Evolutionary conservation across 2,888 invertebrate genomes (phyloP), one percentile per base, ranked within the genome.

Genomic region (Macrosiphum euphorbiae): DNA sequence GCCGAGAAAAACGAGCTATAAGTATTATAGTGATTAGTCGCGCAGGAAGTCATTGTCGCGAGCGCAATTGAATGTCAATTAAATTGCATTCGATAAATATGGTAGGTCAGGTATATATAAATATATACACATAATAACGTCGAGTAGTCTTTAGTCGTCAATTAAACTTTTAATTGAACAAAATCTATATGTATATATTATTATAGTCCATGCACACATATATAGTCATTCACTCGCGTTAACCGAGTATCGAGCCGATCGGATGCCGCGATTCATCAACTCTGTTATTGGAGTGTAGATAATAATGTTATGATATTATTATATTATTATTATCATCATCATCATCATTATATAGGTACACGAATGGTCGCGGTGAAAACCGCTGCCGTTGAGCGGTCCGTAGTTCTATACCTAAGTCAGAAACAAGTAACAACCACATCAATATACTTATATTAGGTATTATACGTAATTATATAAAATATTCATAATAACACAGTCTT

Each of bases 61-160:
- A n/a, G n/a, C 52, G 88, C 35, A 90, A 90, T 90, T 67, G 90
- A n/a, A 90, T 47, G 67, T 67, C 90, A 90, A 90, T 90, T 90
- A 90, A 90, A 90, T 47, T 35, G 61, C 47, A 86, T 86, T 86
- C 41, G 28, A 86, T 26, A 47, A 47, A 28, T 86, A 47, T 47
- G 44, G 47, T 86, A 86, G 44, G 16, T 86, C 4, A 44, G 7
- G 1, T 16, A 55, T 88, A 35, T 89, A 26, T 24, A 44, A 1
- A 28, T 28, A 44, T 7, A 26, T 2, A 28, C 3, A 16, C 20
- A 58, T 16, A 58, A 44, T 3, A 16, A 89, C n/a, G 61, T 55
- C 4, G 58, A 41, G 88, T 88, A 26, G 58, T 89, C 58, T 88
- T 88, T 24, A 35, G 88, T 55, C 28, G 61, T 61, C 61, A 89